Percentiles rank a stretch among this genome's conserved stretches.
phyloP scores from a whole-genome alignment of 1,140 invertebrate genomes.

The Drosophila obscura region DNA sequence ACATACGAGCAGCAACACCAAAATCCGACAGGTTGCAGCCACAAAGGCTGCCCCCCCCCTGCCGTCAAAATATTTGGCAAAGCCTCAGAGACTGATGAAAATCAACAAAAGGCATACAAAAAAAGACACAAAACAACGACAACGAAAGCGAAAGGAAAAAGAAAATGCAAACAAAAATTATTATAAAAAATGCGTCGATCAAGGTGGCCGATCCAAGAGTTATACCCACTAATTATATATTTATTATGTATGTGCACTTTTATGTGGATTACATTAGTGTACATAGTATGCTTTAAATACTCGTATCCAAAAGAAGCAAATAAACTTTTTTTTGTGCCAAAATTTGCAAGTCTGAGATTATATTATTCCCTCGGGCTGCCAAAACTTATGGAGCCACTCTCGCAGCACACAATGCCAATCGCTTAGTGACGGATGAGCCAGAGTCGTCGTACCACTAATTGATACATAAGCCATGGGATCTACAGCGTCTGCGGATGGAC shows the following conservation, averaged over 20 bases:
- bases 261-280: too few species aligned
- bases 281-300: too few species aligned
- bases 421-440: constrained; percentile 35
- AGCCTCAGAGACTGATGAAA: constrained; percentile 15
- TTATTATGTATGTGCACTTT: too few species aligned
- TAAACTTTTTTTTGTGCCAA: too few species aligned
- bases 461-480: constrained; percentile 42
- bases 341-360: too few species aligned
- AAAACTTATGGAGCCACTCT: constrained; percentile 5
- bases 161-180: constrained; percentile 24
- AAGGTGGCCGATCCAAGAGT: constrained; percentile 1
- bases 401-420: constrained; percentile 3
- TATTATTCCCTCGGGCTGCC: neutral
- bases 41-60: neutral
- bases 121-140: constrained; percentile 1
- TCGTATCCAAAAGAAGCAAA: too few species aligned
- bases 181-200: constrained; percentile 5
- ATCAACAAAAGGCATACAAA: constrained; percentile 12
- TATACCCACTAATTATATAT: too few species aligned
- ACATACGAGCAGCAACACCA: constrained; percentile 11
- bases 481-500: constrained; percentile 11
- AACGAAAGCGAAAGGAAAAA: constrained; percentile 16
- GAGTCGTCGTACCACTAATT: constrained; percentile 50
- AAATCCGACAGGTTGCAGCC: neutral
- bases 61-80: constrained; percentile 43